Evolutionary conservation across 2,888 invertebrate genomes (phyloP).

Genomic region (Tuta absoluta): DNA sequence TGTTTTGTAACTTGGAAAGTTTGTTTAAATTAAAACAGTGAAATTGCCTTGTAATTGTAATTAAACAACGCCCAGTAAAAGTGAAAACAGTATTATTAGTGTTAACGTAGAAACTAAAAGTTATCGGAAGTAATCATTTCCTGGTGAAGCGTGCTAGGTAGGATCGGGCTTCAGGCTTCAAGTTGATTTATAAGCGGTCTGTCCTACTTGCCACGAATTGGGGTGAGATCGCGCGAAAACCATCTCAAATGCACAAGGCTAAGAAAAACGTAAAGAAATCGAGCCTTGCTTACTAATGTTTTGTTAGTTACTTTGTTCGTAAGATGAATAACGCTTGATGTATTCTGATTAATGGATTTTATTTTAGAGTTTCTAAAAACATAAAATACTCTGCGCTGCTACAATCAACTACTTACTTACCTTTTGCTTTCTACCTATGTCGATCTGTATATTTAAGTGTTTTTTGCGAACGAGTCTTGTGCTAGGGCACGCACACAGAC

Average conservation of each 20-base stretch:
- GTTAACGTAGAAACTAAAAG: constrained; percentile 3
- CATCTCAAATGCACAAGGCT: constrained; percentile 30
- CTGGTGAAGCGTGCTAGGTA: constrained; percentile 5
- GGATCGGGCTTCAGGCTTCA: constrained; percentile 24
- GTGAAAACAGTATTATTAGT: constrained; percentile 9
- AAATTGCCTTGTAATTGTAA: background rate
- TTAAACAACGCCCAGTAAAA: constrained; percentile 3
- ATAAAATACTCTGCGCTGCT: no score
- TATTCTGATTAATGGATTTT: no score
- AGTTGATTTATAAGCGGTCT: constrained; percentile 47
- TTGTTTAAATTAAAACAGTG: background rate
- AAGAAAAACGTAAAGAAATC: no score
- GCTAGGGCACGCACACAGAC: no score
- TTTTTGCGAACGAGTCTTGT: no score
- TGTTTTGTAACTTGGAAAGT: background rate
- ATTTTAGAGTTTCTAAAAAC: no score
- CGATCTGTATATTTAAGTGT: no score
- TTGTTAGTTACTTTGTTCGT: no score
- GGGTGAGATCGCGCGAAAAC: constrained; percentile 46
- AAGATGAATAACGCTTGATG: no score
- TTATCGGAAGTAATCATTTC: constrained; percentile 20
- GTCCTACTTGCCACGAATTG: constrained; percentile 47
- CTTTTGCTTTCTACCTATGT: no score
- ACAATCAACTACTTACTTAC: no score
- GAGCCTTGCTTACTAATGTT: no score